phyloP scores from a whole-genome alignment of 2,113 vertebrate genomes.

The Myrmophylax atrothorax region DNA sequence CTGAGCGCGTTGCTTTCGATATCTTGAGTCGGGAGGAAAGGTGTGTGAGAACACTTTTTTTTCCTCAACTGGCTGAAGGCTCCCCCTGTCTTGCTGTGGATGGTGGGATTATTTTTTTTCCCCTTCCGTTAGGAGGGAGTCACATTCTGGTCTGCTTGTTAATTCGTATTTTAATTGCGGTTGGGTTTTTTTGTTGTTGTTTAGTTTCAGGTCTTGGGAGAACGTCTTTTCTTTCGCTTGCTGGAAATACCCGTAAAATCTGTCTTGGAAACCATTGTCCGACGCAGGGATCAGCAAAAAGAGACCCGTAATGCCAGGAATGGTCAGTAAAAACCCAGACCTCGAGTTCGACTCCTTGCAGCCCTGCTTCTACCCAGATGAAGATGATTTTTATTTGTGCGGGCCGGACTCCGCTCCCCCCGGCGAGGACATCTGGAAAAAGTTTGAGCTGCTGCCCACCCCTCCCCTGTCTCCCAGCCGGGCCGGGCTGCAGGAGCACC shows the following conservation, averaged over 20 bases:
- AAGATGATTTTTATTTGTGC: constrained; percentile 97
- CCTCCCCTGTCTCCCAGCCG: constrained; percentile 96
- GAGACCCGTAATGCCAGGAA: constrained; percentile 85
- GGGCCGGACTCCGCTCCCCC: constrained; percentile 94
- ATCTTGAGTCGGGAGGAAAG: background rate
- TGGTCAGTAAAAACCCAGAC: constrained; percentile 92
- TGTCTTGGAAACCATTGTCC: background rate
- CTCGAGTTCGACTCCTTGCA: constrained; percentile 97
- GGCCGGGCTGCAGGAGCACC: constrained; percentile 84
- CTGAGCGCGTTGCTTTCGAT: background rate
- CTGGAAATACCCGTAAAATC: constrained; percentile 35
- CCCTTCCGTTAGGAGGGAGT: background rate
- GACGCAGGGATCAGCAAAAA: background rate
- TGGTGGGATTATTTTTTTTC: background rate
- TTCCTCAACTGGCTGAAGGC: background rate
- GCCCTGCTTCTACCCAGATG: constrained; percentile 97
- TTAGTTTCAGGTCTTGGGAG: constrained; percentile 46
- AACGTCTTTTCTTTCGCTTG: background rate
- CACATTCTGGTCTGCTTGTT: background rate
- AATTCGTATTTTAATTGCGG: background rate
- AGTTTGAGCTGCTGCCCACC: constrained; percentile 96
- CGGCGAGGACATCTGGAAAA: constrained; percentile 99
- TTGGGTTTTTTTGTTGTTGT: background rate
- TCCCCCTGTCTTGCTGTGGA: background rate
- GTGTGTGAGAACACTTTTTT: background rate